phyloP scores from a whole-genome alignment of 2,113 vertebrate species.

The Callospermophilus lateralis region DNA sequence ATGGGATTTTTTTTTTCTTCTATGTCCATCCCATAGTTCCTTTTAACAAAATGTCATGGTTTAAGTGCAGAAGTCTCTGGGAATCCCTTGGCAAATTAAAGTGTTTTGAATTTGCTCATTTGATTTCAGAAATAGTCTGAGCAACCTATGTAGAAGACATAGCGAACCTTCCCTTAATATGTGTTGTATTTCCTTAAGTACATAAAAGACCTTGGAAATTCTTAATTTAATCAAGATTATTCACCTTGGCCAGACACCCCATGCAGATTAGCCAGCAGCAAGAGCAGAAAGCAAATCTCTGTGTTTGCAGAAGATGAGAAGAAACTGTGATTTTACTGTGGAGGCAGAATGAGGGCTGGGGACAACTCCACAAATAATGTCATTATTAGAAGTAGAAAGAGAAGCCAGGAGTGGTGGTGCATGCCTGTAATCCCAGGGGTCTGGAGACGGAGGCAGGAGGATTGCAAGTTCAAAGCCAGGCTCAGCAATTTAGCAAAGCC shows the following conservation, averaged over 20 bases:
- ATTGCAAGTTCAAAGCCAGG: too few species aligned
- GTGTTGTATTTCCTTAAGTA: constrained; percentile 32
- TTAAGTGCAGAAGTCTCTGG: constrained; percentile 31
- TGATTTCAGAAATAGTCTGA: constrained; percentile 43
- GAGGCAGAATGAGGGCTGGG: background rate
- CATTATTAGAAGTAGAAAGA: background rate
- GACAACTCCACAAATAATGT: background rate
- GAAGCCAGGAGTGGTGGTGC: too few species aligned
- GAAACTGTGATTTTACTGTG: background rate
- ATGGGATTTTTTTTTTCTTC: background rate
- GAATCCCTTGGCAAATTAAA: constrained; percentile 45
- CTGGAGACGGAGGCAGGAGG: too few species aligned
- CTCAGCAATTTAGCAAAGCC: too few species aligned
- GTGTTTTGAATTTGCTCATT: constrained; percentile 65
- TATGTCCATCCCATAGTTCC: background rate
- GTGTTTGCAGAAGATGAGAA: background rate
- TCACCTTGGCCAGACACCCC: constrained; percentile 14
- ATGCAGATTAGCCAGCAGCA: background rate
- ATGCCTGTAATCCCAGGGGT: too few species aligned
- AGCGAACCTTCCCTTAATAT: background rate
- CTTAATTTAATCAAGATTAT: constrained; percentile 46
- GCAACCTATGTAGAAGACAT: background rate
- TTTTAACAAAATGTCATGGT: constrained; percentile 68
- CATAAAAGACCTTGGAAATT: constrained; percentile 52
- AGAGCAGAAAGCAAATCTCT: constrained; percentile 8